phyloP scores from a whole-genome alignment of 2,888 invertebrate species.

The Cataglyphis albicans region DNA sequence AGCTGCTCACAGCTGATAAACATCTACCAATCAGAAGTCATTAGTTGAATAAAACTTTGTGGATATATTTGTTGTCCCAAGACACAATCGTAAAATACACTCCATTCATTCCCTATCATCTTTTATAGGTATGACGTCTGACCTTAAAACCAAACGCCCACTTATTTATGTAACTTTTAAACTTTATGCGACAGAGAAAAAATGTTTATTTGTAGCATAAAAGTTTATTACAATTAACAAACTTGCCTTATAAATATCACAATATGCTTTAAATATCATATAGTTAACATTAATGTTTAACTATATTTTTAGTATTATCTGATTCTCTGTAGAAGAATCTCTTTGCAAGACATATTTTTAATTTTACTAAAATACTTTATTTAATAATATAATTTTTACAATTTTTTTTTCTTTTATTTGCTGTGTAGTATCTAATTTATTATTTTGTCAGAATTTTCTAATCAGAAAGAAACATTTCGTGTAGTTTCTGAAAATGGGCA shows the following conservation, averaged over 20 bases:
- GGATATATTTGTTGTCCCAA: slow-evolving; percentile 2
- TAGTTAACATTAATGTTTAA: not conserved
- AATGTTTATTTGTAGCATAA: not conserved
- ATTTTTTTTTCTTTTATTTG: not conserved
- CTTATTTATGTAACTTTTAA: slow-evolving; percentile 47
- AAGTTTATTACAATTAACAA: slow-evolving; percentile 14
- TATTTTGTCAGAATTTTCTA: not conserved
- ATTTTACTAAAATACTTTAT: not conserved
- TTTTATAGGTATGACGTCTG: slow-evolving; percentile 36
- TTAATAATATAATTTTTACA: not conserved
- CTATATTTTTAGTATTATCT: not conserved
- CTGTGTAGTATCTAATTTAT: not conserved
- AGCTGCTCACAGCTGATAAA: not conserved
- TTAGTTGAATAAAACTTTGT: slow-evolving; percentile 19
- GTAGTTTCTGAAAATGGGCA: not conserved
- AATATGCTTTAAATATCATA: slow-evolving; percentile 18
- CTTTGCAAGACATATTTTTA: not conserved
- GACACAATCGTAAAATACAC: slow-evolving; percentile 7
- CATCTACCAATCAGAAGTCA: not conserved
- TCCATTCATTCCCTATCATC: slow-evolving; percentile 12
- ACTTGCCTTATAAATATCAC: slow-evolving; percentile 5
- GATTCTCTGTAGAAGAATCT: not conserved
- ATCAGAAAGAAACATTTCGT: not conserved
- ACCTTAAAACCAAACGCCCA: slow-evolving; percentile 46
- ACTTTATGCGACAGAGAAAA: not conserved